phyloP scores from a whole-genome alignment of 2,113 vertebrate species.

The Siniperca chuatsi region DNA sequence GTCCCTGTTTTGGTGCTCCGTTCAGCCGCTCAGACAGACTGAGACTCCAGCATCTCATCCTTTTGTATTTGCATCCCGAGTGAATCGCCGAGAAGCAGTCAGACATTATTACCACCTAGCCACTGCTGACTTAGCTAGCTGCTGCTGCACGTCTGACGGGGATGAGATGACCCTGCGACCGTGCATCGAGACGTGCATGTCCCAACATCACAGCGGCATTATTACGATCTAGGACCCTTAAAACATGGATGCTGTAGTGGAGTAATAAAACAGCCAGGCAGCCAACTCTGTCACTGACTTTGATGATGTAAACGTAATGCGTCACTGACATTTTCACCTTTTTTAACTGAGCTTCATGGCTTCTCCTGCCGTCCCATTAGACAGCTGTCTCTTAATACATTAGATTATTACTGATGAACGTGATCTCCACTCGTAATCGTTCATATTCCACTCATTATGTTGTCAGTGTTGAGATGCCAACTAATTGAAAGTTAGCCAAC shows the following conservation, averaged over 20 bases:
- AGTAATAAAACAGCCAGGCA: neutral
- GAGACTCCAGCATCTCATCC: conserved; percentile 54
- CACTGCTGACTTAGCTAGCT: conserved; percentile 42
- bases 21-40: neutral
- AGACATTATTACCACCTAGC: conserved; percentile 68
- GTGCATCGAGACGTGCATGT: neutral
- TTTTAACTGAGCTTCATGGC: conserved; percentile 4
- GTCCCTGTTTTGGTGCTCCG: neutral
- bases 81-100: conserved; percentile 67
- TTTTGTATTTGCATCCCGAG: conserved; percentile 69
- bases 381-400: neutral
- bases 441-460: neutral
- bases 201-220: neutral
- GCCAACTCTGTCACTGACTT: conserved; percentile 42
- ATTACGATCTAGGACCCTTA: neutral
- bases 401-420: neutral
- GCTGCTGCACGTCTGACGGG: conserved; percentile 34
- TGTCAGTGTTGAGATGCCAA: conserved; percentile 21
- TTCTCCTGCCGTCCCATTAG: neutral
- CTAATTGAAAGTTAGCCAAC: conserved; percentile 76
- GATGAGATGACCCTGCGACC: neutral
- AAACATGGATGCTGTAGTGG: conserved; percentile 26
- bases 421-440: neutral
- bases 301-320: conserved; percentile 66
- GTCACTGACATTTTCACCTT: conserved; percentile 64